Base-by-base conservation (phyloP, 2,797 vertebrate genomes). In the Melanotaenia trifasciata region DNA sequence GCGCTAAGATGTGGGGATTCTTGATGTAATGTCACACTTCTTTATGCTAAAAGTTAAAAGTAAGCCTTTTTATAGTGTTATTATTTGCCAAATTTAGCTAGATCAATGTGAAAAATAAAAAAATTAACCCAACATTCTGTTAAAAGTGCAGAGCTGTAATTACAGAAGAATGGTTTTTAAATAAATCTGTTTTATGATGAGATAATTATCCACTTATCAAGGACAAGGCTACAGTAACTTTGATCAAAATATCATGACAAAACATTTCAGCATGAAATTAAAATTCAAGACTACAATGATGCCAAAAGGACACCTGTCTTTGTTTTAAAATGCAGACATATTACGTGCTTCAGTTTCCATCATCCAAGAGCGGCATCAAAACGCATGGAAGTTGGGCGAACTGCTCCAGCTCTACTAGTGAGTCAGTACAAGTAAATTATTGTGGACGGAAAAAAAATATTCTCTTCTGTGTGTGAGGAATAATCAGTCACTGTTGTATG, bases 261-360 rank as follows among this genome's bases (percentile, higher is more conserved):
- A 40, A 40, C 12, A 40, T 40, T 40, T 13, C 13, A 40, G 38
- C 53, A 22, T 64, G 28, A 74, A 66, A 74, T 47, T 53, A 9
- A 1, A 54, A 26, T 22, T 5, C 28, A 60, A 33, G 24, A 40
- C 47, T 45, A 36, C 11, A 62, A 1, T 11, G 45, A 59, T 16
- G 43, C 30, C 70, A 60, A 40, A 33, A 70, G 3, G 12, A 38
- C 9, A 3, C 24, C n/a, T 51, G 14, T 14, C 13, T 43, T 43
- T 43, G 40, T 24, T 26, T 30, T 24, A 43, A 36, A 10, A 38
- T 50, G 1, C 3, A 28, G 20, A 78, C 54, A 50, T 45, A 58
- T 5, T 6, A 18, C 35, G 24, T 56, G 22, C 32, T 57, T 53
- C 5, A 38, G n/a, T 1, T 51, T 13, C 32, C 8, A 60, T 62